Base-by-base conservation (phyloP, 2,113 vertebrate species). In the Fulica atra region DNA sequence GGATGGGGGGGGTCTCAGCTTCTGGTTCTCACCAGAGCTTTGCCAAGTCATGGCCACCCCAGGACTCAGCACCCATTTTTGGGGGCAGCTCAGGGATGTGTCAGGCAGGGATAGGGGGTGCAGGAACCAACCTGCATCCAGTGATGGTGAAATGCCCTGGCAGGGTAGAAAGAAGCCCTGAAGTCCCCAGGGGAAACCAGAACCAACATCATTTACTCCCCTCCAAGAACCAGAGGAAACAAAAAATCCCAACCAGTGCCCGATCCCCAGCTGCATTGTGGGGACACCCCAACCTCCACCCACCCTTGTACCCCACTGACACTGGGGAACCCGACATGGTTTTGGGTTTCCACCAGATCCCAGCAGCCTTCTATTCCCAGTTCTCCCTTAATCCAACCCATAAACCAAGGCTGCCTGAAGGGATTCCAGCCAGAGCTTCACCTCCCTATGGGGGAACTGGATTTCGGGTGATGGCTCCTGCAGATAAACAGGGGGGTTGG, bases 261-360 rank as follows among this genome's bases (percentile, higher is more conserved):
- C 50, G 57, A 64, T 0, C 2, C 1, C 2, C 1, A 2, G 23
- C 35, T 44, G 31, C 2, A 81, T 74, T 83, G 17, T 14, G 36
- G 61, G 56, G 56, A 9, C 11, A 8, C 16, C 29, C 13, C 7
- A 2, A 74, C 44, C 29, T 13, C 59, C 16, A 25, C 17, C 72
- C 38, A 6, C 38, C 11, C 54, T 3, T 50, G 0, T 4, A 3
- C 12, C 51, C 56, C 9, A 4, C 11, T 21, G 20, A 48, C 35
- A 11, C 7, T 0, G 2, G 28, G n/a, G 21, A 63, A 35, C 15
- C 42, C 0, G 21, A 28, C 3, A 10, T 0, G 51, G 9, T 7
- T 54, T 71, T 2, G 13, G 64, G 56, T 66, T 57, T 66, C 74
- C 76, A 20, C 2, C 2, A 8, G 31, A 9, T 46, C 53, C 50